These are phyloP conservation scores for Aurelia aurita DNA, from an alignment of 30 jellyfish, hydroid and myxozoan species.

Conservation along the genomic window DNA sequence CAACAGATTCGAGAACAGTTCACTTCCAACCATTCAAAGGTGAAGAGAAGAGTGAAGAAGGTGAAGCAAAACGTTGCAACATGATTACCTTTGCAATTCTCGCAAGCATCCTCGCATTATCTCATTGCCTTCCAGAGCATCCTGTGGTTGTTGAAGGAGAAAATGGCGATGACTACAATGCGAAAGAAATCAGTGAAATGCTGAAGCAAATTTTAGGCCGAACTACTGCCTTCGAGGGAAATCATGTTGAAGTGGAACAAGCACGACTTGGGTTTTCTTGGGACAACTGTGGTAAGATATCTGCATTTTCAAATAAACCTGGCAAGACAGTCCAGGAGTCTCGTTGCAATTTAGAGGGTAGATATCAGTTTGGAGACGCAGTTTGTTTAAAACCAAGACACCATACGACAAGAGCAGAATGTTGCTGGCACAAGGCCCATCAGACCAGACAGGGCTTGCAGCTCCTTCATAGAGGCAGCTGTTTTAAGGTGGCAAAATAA, in stretches of 20 bases:
- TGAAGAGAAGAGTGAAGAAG: not conserved
- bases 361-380: too few relatives aligned
- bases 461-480: too few relatives aligned
- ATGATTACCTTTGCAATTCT: not conserved
- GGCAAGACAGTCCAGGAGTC: too few relatives aligned
- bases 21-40: not conserved
- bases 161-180: slow-evolving; percentile 12
- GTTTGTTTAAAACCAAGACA: too few relatives aligned
- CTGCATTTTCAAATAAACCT: too few relatives aligned
- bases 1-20: too few relatives aligned
- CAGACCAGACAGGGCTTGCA: too few relatives aligned
- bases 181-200: slow-evolving; percentile 5
- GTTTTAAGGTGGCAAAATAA: too few relatives aligned
- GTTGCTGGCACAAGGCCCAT: too few relatives aligned
- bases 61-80: too few relatives aligned
- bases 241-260: slow-evolving; percentile 6
- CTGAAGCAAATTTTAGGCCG: slow-evolving; percentile 11
- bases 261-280: slow-evolving; percentile 64
- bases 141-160: slow-evolving; percentile 31
- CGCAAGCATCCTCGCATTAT: not conserved
- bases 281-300: slow-evolving; percentile 70
- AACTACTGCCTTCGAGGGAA: not conserved
- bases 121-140: slow-evolving; percentile 35
- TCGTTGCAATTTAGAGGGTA: too few relatives aligned
- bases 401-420: too few relatives aligned